Conservation (phyloP, 2,888 invertebrate species). For the Ischnura elegans region DNA sequence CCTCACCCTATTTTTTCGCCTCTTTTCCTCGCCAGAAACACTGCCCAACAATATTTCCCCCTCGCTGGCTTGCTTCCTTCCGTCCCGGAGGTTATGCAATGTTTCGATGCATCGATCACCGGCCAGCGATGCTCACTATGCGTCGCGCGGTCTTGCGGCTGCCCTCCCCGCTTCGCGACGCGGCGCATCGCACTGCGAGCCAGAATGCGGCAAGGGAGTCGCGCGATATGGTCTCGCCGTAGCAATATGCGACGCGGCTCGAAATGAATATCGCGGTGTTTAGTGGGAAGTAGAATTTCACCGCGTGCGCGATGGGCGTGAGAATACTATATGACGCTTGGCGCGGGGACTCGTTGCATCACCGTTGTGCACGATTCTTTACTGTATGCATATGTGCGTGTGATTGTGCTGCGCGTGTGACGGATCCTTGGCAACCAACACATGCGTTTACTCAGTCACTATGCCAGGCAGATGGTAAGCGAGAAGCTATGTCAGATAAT, state of each 20-base stretch:
- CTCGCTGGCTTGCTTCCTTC: background rate
- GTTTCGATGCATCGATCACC: background rate
- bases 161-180: background rate
- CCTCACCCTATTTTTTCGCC: background rate
- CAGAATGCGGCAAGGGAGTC: background rate
- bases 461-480: too few species aligned
- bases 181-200: background rate
- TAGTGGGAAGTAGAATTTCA: background rate
- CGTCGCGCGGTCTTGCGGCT: background rate
- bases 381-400: too few species aligned
- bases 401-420: too few species aligned
- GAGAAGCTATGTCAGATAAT: too few species aligned
- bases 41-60: conserved; percentile 6
- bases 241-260: background rate
- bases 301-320: too few species aligned
- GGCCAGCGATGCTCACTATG: background rate
- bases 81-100: background rate
- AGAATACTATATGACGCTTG: background rate
- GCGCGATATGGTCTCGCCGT: background rate
- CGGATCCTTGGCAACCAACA: too few species aligned
- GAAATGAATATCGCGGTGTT: background rate
- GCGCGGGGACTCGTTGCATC: too few species aligned
- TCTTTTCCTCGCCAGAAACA: background rate
- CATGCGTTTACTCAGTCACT: too few species aligned
- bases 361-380: too few species aligned